Base-by-base conservation (phyloP, 2,888 invertebrate species). In the Antheraea yamamai region DNA sequence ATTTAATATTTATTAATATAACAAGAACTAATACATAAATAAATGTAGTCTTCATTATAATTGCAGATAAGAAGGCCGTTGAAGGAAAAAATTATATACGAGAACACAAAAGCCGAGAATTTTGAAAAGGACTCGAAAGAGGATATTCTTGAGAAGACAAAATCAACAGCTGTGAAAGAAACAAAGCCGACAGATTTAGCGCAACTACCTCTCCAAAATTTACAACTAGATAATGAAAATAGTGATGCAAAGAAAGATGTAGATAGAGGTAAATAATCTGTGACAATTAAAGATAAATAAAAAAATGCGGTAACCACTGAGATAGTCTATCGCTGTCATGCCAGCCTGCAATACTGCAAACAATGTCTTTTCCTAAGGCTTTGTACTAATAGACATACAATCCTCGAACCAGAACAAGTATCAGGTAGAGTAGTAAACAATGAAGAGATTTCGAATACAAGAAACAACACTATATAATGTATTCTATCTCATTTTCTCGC, bases 31-130 rank as follows among this genome's bases (percentile, higher is more conserved):
- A 70, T 4, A n/a, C 73, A 61, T 58, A 51, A 52, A 30, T 12
- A 47, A 20, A 30, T 68, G 71, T 51, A 64, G 35, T 20, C 26
- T 64, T 72, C 39, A 14, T 73, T 73, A 61, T 75, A 73, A 81
- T 86, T 73, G 66, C 86, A 92, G 92, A 91, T 92, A 77, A 84
- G 92, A 77, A 89, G 86, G 83, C 92, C 92, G 0, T 75, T 90
- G 12, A 89, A 88, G 80, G 91, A 91, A 73, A 91, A 85, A 73
- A 85, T 86, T 0, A 74, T 89, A 30, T 83, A 84, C 68, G 73
- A 74, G 20, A 76, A 76, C 72, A 74, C 81, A 3, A 85, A 82
- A 75, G 76, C 75, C 30, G 80, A 82, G 76, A 81, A 14, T 30
- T 66, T 30, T 30, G 64, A 66, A 66, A 66, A 66, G 14, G 64